Conservation (phyloP, 1,140 invertebrate genomes). For the Cydia amplana region DNA sequence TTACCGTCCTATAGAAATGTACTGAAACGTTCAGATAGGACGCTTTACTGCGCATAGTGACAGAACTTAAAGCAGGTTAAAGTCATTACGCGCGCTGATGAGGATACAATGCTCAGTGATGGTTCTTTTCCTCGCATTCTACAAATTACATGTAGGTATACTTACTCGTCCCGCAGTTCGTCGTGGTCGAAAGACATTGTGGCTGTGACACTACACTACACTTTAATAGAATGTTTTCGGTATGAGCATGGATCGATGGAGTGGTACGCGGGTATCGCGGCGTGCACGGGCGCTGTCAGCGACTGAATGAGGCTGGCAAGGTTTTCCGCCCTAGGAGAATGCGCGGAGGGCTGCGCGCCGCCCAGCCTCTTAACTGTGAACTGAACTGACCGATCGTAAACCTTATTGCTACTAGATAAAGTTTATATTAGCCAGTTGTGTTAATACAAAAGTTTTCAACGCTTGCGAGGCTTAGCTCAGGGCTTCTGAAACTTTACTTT, state of each 20-base stretch:
- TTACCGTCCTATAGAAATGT: neutral
- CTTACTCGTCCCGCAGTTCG: conserved; percentile 75
- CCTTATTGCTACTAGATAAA: neutral
- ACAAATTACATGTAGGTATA: conserved; percentile 37
- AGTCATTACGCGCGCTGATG: conserved; percentile 17
- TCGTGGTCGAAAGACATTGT: conserved; percentile 76
- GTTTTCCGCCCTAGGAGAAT: conserved; percentile 55
- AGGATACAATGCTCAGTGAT: neutral
- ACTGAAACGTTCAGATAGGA: neutral
- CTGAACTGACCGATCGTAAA: too few relatives aligned
- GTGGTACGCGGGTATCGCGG: conserved; percentile 47
- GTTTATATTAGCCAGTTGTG: neutral
- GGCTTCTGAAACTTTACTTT: neutral
- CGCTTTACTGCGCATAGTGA: conserved; percentile 11
- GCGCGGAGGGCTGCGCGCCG: conserved; percentile 57
- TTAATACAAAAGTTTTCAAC: neutral
- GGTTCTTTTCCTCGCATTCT: neutral
- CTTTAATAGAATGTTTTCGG: conserved; percentile 41
- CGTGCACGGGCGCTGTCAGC: conserved; percentile 54
- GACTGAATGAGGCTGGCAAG: conserved; percentile 38
- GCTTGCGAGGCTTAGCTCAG: neutral
- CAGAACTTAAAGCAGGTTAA: neutral
- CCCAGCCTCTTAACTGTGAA: conserved; percentile 54
- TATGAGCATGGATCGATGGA: conserved; percentile 67
- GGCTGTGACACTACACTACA: conserved; percentile 50